A percentile compares a stretch with the other conserved stretches of the same genome.
Conservation (phyloP, 2,113 vertebrate genomes). For the Carettochelys insculpta region DNA sequence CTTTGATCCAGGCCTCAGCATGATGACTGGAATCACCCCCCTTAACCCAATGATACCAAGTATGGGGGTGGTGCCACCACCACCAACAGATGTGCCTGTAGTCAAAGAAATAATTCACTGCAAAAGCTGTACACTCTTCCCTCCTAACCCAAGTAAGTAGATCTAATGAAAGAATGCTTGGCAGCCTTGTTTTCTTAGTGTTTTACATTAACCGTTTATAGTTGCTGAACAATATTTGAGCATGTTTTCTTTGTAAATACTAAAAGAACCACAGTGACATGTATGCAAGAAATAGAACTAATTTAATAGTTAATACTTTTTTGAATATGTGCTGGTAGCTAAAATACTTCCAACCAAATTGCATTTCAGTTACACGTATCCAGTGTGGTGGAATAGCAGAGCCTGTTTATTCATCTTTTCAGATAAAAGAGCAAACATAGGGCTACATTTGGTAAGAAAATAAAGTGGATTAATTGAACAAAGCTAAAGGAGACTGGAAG, state of each 20-base stretch:
- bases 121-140: slow-evolving; percentile 95
- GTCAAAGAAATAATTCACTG: slow-evolving; percentile 97
- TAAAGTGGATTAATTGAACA: slow-evolving; percentile 3
- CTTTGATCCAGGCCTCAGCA: slow-evolving; percentile 90
- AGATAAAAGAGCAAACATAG: slow-evolving; percentile 19
- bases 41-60: slow-evolving; percentile 93
- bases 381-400: background rate
- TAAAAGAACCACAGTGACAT: background rate
- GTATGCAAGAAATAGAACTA: background rate
- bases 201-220: background rate
- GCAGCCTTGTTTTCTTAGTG: background rate
- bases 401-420: background rate
- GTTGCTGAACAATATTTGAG: background rate
- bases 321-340: background rate
- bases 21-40: slow-evolving; percentile 88
- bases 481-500: background rate
- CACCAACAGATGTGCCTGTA: slow-evolving; percentile 84
- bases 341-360: background rate
- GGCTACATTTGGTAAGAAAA: slow-evolving; percentile 33
- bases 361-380: background rate
- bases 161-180: background rate
- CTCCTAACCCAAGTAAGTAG: slow-evolving; percentile 96
- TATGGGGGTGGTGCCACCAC: slow-evolving; percentile 87
- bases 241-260: background rate
- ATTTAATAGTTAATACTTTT: fast-evolving